phyloP scores from a whole-genome alignment of 1,140 invertebrate species.

The Hyles vespertilio region DNA sequence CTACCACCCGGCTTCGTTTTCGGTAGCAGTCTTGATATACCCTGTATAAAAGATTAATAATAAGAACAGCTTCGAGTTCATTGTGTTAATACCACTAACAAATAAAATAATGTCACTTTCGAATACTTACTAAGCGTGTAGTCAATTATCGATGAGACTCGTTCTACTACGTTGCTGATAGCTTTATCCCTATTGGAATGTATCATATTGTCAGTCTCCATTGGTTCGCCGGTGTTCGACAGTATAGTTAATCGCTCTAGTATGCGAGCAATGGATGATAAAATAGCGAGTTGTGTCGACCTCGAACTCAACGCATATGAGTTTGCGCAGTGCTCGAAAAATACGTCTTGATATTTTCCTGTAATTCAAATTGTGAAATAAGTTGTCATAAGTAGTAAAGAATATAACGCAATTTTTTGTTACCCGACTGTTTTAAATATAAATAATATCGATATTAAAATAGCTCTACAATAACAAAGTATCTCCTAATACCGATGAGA shows the following conservation, averaged over 20 bases:
- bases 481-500: no score
- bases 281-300: slow-evolving; percentile 84
- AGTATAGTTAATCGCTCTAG: slow-evolving; percentile 81
- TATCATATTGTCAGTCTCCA: slow-evolving; percentile 52
- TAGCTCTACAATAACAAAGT: no score
- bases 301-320: slow-evolving; percentile 83
- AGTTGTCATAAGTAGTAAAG: no score
- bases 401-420: no score
- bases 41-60: no score
- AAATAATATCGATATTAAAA: no score
- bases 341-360: slow-evolving; percentile 83
- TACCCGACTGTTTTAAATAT: no score
- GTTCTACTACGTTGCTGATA: slow-evolving; percentile 58
- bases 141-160: slow-evolving; percentile 77
- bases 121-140: slow-evolving; percentile 79
- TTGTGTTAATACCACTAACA: no score
- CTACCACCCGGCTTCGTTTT: no score
- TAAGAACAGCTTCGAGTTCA: no score
- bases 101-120: no score
- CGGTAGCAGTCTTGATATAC: no score
- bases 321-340: slow-evolving; percentile 82
- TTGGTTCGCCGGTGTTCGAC: slow-evolving; percentile 60
- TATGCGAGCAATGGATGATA: slow-evolving; percentile 82
- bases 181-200: slow-evolving; percentile 51
- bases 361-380: slow-evolving; percentile 6